Base-by-base conservation (phyloP, 2,888 invertebrate genomes). In the Apocheima hispidaria region DNA sequence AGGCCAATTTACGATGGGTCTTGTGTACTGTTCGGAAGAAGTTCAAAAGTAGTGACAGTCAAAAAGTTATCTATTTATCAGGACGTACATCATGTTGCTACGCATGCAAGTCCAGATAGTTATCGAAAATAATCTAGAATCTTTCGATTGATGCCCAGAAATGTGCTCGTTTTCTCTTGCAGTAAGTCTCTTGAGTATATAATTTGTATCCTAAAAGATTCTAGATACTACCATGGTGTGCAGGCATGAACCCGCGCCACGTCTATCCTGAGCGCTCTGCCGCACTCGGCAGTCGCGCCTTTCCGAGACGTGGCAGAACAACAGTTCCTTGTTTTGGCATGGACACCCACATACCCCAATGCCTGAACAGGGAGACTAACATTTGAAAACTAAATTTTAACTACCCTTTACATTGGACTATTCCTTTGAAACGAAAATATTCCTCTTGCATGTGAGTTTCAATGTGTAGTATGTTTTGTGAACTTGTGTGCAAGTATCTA, bases 221-320 rank as follows among this genome's bases (percentile, higher is more conserved):
- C 2, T 23, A 43, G 43, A 43, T 10, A 14, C n/a, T 43, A 26
- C 6, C 26, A 14, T 9, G 26, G 2, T 21, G 20, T n/a, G 43
- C 6, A 44, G n/a, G 43, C 26, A 26, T 46, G 28, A 43, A 14
- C 7, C 44, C 5, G 23, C 28, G 66, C 85, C 87, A 87, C 86
- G 84, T 84, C 79, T 77, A 81, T 92, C 92, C 92, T 92, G 82
- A 82, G 90, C 88, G 85, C 83, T 60, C 84, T 81, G 77, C 82
- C 73, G 69, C 33, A 58, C 44, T 68, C 71, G 78, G 77, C 77
- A 81, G 82, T 70, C 35, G 79, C 83, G 91, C 88, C 83, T 83
- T 92, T 92, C 92, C 92, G 92, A 89, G 76, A 81, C 84, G 92
- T 92, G 92, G 92, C 69, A 92, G 75, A 92, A 66, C 54, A 85